These are phyloP conservation scores for Bovichtus variegatus DNA, from an alignment of 2,797 vertebrate species.

Conservation along the genomic window DNA sequence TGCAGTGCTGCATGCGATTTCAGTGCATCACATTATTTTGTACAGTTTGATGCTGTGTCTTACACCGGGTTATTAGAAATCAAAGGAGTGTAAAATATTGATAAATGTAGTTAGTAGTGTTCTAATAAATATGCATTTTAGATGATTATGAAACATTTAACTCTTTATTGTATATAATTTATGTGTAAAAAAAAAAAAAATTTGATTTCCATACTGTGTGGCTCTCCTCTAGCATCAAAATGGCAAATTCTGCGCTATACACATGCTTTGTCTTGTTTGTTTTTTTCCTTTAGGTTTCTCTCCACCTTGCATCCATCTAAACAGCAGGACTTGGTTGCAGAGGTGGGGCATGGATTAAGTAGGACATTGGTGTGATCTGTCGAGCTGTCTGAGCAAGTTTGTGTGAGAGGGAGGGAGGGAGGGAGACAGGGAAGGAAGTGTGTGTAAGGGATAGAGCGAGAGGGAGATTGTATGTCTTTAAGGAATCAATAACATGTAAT, in stretches of 20 bases:
- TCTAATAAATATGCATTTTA: not conserved
- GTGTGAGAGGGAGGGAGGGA: slow-evolving; percentile 20
- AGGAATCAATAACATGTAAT: slow-evolving; percentile 38
- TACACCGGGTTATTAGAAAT: not conserved
- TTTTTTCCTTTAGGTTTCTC: not conserved
- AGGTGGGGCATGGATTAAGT: slow-evolving; percentile 51
- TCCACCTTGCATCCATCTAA: slow-evolving; percentile 29
- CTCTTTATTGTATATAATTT: not conserved
- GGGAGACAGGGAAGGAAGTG: not conserved
- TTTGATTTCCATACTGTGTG: not conserved
- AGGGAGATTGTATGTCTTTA: slow-evolving; percentile 23
- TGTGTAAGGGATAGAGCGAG: slow-evolving; percentile 14
- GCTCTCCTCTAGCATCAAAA: not conserved
- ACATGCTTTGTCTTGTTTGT: slow-evolving; percentile 9
- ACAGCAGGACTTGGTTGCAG: slow-evolving; percentile 41
- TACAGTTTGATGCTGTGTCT: not conserved
- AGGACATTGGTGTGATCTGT: slow-evolving; percentile 47
- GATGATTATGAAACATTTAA: not conserved
- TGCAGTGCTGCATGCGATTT: slow-evolving; percentile 43
- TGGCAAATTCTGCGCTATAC: not conserved
- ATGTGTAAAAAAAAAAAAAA: not conserved
- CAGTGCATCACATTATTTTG: slow-evolving; percentile 15
- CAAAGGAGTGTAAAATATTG: not conserved
- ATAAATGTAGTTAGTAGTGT: not conserved
- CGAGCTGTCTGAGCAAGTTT: slow-evolving; percentile 29